phyloP scores from a whole-genome alignment of 2,113 vertebrate species.

The Melanostigma gelatinosum region DNA sequence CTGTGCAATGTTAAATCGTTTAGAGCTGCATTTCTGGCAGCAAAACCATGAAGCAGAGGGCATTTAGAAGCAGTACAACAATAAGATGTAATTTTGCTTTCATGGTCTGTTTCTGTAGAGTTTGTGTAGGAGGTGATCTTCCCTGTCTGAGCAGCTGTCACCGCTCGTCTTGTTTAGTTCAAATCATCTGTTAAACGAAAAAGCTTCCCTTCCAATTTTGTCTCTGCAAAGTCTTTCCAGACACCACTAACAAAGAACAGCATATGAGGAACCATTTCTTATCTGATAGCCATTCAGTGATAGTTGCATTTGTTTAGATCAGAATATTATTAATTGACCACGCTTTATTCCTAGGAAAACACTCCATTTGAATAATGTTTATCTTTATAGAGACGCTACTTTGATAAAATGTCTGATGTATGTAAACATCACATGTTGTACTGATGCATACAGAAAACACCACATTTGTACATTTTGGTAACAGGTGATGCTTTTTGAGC shows the following conservation, averaged over 20 bases:
- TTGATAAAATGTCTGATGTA: not conserved
- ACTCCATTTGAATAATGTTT: not conserved
- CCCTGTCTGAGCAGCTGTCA: conserved; percentile 17
- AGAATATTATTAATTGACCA: too few species aligned
- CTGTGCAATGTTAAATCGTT: conserved; percentile 1
- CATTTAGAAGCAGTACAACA: conserved; percentile 24
- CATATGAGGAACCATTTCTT: not conserved
- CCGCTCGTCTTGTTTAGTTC: conserved; percentile 9
- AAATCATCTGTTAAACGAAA: conserved; percentile 17
- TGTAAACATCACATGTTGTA: too few species aligned
- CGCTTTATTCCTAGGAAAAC: not conserved
- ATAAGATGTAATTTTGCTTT: conserved; percentile 30
- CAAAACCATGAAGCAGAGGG: conserved; percentile 7
- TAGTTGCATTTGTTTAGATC: not conserved
- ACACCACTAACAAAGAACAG: not conserved
- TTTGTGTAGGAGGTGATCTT: conserved; percentile 45
- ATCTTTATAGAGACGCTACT: not conserved
- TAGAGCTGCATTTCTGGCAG: conserved; percentile 20
- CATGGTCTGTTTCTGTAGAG: conserved; percentile 24
- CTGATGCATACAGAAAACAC: too few species aligned
- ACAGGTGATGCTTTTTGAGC: too few species aligned
- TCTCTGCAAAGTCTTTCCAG: not conserved
- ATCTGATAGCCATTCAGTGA: not conserved
- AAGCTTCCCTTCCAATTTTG: not conserved
- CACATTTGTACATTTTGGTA: too few species aligned